These are phyloP conservation scores for Eueides isabella DNA, from an alignment of 1,140 invertebrate genomes.

Conservation along the genomic window DNA sequence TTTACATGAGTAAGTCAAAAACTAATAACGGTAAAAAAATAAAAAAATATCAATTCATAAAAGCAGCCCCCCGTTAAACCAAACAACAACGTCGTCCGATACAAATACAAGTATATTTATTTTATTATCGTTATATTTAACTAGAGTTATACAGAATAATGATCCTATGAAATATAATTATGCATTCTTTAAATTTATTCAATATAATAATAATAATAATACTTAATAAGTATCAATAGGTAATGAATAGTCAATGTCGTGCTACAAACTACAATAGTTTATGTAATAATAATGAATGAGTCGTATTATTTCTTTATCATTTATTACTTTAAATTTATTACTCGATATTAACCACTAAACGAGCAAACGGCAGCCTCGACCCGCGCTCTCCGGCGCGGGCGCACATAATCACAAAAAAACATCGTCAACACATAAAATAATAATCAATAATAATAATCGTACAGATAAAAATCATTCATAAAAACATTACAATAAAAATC, in stretches of 20 bases:
- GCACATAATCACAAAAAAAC: conserved; percentile 80
- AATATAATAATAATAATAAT: conserved; percentile 79
- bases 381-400: conserved; percentile 58
- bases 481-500: conserved; percentile 83
- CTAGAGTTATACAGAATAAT: conserved; percentile 84
- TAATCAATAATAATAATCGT: conserved; percentile 82
- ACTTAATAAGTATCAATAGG: conserved; percentile 82
- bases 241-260: conserved; percentile 81
- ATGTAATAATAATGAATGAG: conserved; percentile 75
- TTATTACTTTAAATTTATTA: conserved; percentile 79
- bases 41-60: conserved; percentile 81
- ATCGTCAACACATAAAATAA: conserved; percentile 82
- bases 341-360: conserved; percentile 78
- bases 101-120: conserved; percentile 81
- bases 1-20: conserved; percentile 80
- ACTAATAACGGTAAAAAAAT: conserved; percentile 82
- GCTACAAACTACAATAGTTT: conserved; percentile 80
- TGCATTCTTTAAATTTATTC: conserved; percentile 81
- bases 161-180: conserved; percentile 84
- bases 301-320: conserved; percentile 79
- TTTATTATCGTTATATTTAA: conserved; percentile 83
- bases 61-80: conserved; percentile 71
- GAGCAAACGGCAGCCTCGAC: conserved; percentile 73
- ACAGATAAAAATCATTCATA: conserved; percentile 82
- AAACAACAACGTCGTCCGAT: conserved; percentile 74